phyloP scores from a whole-genome alignment of 2,797 vertebrate species.

The Malacoctenus gilli region DNA sequence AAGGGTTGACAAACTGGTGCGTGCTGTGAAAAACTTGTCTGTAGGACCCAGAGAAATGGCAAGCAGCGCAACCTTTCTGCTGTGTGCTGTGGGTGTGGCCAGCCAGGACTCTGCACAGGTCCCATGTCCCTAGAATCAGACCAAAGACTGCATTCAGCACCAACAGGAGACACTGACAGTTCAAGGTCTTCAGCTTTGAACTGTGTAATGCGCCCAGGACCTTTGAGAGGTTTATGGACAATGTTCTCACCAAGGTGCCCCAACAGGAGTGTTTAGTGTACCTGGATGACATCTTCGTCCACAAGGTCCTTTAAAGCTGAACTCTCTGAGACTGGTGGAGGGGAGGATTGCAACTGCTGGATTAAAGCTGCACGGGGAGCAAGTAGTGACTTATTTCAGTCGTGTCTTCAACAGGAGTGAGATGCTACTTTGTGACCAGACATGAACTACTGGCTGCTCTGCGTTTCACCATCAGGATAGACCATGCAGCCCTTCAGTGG shows the following conservation, averaged over 20 bases:
- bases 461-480: neutral
- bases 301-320: neutral
- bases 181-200: neutral
- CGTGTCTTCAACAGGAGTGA: conserved; percentile 19
- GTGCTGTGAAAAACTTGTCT: too few species aligned
- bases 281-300: conserved; percentile 16
- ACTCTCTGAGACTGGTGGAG: neutral
- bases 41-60: too few species aligned
- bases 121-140: too few species aligned
- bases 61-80: too few species aligned
- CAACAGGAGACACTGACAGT: conserved; percentile 8
- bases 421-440: conserved; percentile 8
- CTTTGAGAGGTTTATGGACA: conserved; percentile 9
- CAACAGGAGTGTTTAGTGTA: conserved; percentile 19
- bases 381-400: neutral
- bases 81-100: too few species aligned
- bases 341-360: neutral
- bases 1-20: too few species aligned
- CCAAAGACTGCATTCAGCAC: conserved; percentile 18
- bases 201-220: conserved; percentile 5
- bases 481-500: conserved; percentile 8
- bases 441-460: neutral
- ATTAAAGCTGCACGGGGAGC: neutral
- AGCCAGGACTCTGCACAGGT: too few species aligned
- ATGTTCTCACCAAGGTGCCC: conserved; percentile 8